Percentiles rank a stretch among this genome's conserved stretches.
phyloP scores from a whole-genome alignment of 1,140 invertebrate species.

The Rhagoletis zephyria region DNA sequence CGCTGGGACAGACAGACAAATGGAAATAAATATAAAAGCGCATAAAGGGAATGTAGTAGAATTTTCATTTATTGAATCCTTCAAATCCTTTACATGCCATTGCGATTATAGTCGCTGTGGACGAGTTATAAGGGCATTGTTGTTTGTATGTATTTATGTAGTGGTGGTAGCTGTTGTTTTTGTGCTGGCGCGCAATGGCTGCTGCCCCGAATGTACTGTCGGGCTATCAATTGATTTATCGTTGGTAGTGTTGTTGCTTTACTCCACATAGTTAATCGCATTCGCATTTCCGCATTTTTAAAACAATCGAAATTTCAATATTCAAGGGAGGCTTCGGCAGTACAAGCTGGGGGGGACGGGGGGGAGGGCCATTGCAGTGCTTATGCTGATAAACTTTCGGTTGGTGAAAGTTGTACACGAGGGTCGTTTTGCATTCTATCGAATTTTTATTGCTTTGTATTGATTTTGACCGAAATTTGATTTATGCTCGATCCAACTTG shows the following conservation, averaged over 20 bases:
- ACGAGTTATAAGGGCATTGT: neutral
- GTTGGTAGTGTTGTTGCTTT: constrained; percentile 1
- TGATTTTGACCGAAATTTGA: constrained; percentile 51
- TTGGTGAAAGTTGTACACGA: constrained; percentile 6
- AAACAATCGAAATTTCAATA: constrained; percentile 51
- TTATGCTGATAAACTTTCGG: neutral
- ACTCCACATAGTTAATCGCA: constrained; percentile 2
- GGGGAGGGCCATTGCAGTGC: neutral
- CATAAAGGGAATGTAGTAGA: neutral
- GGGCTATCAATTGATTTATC: constrained; percentile 23
- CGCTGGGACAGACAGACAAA: neutral
- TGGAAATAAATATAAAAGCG: neutral
- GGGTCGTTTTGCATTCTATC: constrained; percentile 42
- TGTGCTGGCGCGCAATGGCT: constrained; percentile 11
- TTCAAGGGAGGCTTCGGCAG: neutral
- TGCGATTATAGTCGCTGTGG: constrained; percentile 44
- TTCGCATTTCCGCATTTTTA: constrained; percentile 44
- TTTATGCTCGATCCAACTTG: constrained; percentile 8
- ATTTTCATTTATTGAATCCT: constrained; percentile 51
- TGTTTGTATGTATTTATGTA: neutral
- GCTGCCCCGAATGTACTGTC: neutral
- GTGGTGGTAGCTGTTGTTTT: neutral
- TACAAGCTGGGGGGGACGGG: neutral
- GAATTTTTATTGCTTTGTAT: constrained; percentile 48
- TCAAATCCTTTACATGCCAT: constrained; percentile 48